Evolutionary conservation across 1,140 invertebrate genomes (phyloP), one percentile per base, ranked within the genome.

Genomic region (Drosophila orosa): DNA sequence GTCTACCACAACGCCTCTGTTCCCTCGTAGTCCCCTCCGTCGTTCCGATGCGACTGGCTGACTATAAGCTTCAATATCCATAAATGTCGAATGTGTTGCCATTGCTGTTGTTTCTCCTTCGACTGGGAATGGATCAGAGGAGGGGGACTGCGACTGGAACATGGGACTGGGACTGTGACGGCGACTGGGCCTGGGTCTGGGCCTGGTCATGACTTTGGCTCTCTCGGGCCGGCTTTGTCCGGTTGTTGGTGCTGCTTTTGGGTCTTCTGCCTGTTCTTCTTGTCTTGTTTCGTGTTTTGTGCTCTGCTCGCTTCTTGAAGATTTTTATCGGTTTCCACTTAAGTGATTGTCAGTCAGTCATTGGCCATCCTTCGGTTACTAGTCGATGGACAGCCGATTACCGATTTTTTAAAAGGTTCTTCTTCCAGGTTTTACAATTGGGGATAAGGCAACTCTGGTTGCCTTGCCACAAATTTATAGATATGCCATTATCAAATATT

Each of bases 251-350:
- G 65, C 42, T 54, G 60, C 22, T 59, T 22, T 65, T 68, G 57
- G 44, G 58, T 60, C 68, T 60, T 74, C 57, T 68, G 61, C 62
- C 67, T 57, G 52, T 50, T 37, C 40, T 10, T 61, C 35, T 58
- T 74, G 45, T 56, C 58, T 62, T 57, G 52, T 54, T 54, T 54
- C 35, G 31, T 29, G 56, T 76, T 71, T 44, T 59, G 75, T 52
- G 57, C 60, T 63, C 33, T 50, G 47, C 50, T 67, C 56, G 31
- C 35, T 78, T 72, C 66, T 72, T 82, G 58, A 80, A 89, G 84
- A 89, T 89, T 89, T 90, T 90, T 89, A 89, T 89, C 85, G 85
- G 80, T 89, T 89, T 89, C 84, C 80, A 90, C 84, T 89, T 89
- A 89, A 89, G 84, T 89, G 84, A 89, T 89, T 89, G 84, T 89